Conservation (phyloP, 1,140 invertebrate genomes). For the Rhopalosiphum maidis region DNA sequence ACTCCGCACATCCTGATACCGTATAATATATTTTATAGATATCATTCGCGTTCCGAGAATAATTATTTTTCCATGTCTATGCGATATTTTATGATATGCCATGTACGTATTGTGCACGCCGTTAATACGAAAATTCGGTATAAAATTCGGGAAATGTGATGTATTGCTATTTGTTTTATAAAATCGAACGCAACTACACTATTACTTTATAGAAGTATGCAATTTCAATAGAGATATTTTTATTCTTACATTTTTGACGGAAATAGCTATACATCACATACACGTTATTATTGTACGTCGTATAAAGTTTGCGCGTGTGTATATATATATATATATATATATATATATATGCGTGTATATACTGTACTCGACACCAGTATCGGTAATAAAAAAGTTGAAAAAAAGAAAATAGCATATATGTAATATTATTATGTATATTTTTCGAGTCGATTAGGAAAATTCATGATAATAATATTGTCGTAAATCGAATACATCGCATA, state of each 20-base stretch:
- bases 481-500: background rate
- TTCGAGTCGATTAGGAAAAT: background rate
- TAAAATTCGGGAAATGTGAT: background rate
- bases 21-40: background rate
- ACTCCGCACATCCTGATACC: background rate
- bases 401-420: background rate
- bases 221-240: background rate
- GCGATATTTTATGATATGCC: no score
- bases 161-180: background rate
- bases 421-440: background rate
- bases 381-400: no score
- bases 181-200: background rate
- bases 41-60: background rate
- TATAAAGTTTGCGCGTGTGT: background rate
- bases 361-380: no score
- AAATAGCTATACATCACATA: no score
- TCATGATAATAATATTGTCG: background rate
- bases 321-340: no score
- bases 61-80: background rate
- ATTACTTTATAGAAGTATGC: background rate
- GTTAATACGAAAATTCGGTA: no score
- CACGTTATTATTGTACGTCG: background rate
- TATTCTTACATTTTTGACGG: background rate
- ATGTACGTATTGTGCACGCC: background rate
- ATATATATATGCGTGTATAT: no score